phyloP scores from a whole-genome alignment of 2,113 vertebrate genomes.

The Balaeniceps rex region DNA sequence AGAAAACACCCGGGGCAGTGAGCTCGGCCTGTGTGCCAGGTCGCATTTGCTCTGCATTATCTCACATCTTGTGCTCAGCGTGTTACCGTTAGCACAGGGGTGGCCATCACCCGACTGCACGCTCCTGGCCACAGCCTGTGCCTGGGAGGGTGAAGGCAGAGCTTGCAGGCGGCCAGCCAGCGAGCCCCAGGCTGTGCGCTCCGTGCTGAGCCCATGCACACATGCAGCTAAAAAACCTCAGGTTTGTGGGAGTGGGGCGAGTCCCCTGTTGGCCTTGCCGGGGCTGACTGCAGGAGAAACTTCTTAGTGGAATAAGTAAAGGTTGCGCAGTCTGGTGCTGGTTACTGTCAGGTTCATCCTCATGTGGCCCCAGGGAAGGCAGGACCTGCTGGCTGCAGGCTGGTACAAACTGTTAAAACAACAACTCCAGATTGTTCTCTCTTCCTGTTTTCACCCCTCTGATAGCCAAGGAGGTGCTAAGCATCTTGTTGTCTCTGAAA shows the following conservation, averaged over 20 bases:
- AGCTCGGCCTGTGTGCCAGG: background rate
- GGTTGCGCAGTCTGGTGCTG: background rate
- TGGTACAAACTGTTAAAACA: background rate
- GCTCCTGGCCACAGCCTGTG: background rate
- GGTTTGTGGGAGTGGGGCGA: background rate
- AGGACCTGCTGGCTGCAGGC: background rate
- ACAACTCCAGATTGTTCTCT: background rate
- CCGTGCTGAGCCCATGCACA: background rate
- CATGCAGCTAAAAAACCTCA: fast-evolving
- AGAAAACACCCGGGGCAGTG: background rate
- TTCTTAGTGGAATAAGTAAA: background rate
- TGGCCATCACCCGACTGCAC: fast-evolving
- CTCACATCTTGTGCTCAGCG: background rate
- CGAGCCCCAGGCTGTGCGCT: fast-evolving
- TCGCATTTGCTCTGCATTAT: fast-evolving
- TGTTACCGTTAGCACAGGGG: background rate
- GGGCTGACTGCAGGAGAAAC: background rate
- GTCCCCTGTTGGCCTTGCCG: fast-evolving
- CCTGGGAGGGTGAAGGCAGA: background rate
- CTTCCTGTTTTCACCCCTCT: background rate
- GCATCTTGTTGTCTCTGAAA: background rate
- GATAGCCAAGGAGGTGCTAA: background rate
- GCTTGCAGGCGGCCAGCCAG: too few relatives aligned
- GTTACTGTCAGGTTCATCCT: background rate
- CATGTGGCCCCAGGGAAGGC: background rate